A percentile compares a stretch with the other conserved stretches of the same genome.
Conservation (phyloP, 1,140 invertebrate species). For the Planococcus citri region DNA sequence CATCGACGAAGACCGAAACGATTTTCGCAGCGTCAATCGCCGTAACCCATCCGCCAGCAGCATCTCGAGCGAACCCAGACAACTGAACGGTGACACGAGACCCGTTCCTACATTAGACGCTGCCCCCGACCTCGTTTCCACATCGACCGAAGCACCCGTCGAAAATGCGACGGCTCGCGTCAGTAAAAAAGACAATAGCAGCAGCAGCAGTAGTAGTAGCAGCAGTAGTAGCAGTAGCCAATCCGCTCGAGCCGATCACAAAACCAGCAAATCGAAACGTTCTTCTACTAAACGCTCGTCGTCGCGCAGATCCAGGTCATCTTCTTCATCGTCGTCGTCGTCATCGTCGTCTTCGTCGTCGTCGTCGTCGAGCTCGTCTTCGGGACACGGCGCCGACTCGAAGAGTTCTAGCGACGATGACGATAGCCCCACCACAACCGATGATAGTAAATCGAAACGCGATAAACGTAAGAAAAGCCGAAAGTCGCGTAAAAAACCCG, state of each 20-base stretch:
- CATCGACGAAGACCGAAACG: not conserved
- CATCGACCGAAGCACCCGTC: too few species aligned
- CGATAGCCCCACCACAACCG: not conserved
- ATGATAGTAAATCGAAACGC: not conserved
- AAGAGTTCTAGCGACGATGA: not conserved
- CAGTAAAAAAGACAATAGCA: too few species aligned
- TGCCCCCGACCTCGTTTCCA: too few species aligned
- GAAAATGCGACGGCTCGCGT: too few species aligned
- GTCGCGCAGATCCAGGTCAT: not conserved
- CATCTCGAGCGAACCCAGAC: not conserved
- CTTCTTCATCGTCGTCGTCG: slow-evolving; percentile 5
- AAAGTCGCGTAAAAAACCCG: not conserved
- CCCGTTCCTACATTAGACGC: too few species aligned
- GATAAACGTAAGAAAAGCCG: not conserved
- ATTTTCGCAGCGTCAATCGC: too few species aligned
- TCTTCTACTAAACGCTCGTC: too few species aligned
- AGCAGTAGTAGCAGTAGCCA: too few species aligned
- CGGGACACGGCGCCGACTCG: not conserved
- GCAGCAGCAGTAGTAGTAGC: too few species aligned
- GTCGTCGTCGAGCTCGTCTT: not conserved
- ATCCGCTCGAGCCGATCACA: too few species aligned
- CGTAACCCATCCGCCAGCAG: too few species aligned
- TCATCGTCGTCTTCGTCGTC: not conserved
- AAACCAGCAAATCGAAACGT: too few species aligned
- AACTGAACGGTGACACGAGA: not conserved